phyloP scores from a whole-genome alignment of 2,888 invertebrate genomes.

The Meteorus colon region DNA sequence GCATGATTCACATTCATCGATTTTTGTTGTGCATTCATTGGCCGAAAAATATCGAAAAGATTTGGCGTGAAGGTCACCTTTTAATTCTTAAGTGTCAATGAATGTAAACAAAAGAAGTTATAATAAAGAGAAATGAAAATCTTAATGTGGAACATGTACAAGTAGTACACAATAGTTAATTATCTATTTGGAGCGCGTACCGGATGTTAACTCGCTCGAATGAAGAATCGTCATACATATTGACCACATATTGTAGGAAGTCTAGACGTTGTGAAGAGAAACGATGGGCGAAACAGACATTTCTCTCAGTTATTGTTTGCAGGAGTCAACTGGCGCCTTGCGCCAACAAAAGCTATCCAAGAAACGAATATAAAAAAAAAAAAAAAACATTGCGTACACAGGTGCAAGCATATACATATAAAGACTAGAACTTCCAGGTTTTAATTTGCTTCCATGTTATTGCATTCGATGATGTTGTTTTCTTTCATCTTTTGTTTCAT shows the following conservation, averaged over 20 bases:
- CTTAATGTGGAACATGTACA: not conserved
- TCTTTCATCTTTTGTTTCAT: not conserved
- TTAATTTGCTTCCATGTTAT: not conserved
- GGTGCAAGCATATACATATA: constrained; percentile 26
- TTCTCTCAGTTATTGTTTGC: constrained; percentile 25
- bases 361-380: constrained; percentile 20
- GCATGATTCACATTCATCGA: no score
- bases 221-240: not conserved
- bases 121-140: not conserved
- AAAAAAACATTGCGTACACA: constrained; percentile 39
- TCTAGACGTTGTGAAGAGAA: constrained; percentile 26
- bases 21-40: no score
- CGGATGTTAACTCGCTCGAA: constrained; percentile 33
- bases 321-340: constrained; percentile 32
- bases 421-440: not conserved
- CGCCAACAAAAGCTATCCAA: constrained; percentile 12
- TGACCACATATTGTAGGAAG: not conserved
- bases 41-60: no score
- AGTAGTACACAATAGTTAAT: not conserved
- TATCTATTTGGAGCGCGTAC: constrained; percentile 34
- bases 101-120: no score
- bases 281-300: not conserved
- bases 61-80: no score
- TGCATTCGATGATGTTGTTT: not conserved
- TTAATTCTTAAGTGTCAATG: no score